Evolutionary conservation across 2,113 vertebrate species (phyloP).

Genomic region (Himantopus leucocephalus): DNA sequence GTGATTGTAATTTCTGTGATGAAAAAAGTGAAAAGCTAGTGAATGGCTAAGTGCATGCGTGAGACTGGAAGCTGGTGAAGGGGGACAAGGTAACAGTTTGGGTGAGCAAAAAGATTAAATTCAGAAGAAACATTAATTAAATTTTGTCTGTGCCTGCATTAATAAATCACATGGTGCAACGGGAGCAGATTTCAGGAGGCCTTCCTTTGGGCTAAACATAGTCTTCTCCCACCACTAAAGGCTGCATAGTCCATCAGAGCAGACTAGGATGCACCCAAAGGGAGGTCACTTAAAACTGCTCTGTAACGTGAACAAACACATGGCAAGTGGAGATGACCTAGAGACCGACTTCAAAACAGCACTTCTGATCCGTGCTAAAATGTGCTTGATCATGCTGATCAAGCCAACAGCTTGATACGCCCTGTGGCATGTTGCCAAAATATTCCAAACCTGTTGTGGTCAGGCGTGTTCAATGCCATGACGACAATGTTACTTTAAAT

Average conservation of each 20-base stretch:
- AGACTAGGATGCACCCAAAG: background rate
- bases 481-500: background rate
- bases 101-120: background rate
- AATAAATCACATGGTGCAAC: background rate
- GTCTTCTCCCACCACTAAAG: background rate
- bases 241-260: background rate
- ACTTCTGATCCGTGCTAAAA: background rate
- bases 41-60: background rate
- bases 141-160: background rate
- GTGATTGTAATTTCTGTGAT: background rate
- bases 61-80: background rate
- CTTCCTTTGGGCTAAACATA: background rate
- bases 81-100: background rate
- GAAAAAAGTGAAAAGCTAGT: background rate
- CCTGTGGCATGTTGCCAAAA: background rate
- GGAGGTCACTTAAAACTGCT: background rate
- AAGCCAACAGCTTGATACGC: background rate
- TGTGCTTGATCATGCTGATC: fast-evolving
- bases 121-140: background rate
- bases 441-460: background rate
- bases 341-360: background rate
- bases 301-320: fast-evolving
- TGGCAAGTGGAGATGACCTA: background rate
- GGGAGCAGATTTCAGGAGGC: background rate
- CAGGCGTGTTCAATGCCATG: background rate